phyloP scores from a whole-genome alignment of 1,140 invertebrate genomes.

The Semibalanus balanoides region DNA sequence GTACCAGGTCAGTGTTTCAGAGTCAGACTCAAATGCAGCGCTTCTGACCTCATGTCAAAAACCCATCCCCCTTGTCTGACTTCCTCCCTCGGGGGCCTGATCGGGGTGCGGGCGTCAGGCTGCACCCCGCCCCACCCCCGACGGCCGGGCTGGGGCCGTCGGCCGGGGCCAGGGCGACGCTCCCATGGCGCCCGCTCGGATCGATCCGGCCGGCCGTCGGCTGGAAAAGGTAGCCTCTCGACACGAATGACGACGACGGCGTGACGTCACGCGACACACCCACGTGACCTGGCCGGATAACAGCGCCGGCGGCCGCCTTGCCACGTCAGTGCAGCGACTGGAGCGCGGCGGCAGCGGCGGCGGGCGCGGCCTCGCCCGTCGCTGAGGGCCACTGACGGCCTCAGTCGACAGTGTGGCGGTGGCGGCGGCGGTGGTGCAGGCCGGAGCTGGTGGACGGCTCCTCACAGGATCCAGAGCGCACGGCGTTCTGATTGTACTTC shows the following conservation, averaged over 20 bases:
- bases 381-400: too few species aligned
- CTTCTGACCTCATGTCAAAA: too few species aligned
- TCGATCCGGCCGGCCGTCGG: neutral
- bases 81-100: too few species aligned
- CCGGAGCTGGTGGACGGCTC: neutral
- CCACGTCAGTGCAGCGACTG: neutral
- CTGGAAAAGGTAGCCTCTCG: neutral
- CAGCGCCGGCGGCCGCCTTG: neutral
- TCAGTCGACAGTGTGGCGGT: neutral
- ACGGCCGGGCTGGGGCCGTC: too few species aligned
- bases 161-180: too few species aligned
- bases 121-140: too few species aligned
- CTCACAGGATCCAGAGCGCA: neutral
- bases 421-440: neutral
- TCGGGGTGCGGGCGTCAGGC: too few species aligned
- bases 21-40: too few species aligned
- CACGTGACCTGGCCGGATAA: neutral
- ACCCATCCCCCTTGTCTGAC: neutral
- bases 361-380: too few species aligned
- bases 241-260: neutral
- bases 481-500: neutral
- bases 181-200: neutral
- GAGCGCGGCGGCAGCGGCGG: too few species aligned
- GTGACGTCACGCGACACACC: neutral
- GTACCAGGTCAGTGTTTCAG: neutral